These are phyloP conservation scores for Apeira syringaria DNA, from an alignment of 2,888 invertebrate species.

Conservation along the genomic window DNA sequence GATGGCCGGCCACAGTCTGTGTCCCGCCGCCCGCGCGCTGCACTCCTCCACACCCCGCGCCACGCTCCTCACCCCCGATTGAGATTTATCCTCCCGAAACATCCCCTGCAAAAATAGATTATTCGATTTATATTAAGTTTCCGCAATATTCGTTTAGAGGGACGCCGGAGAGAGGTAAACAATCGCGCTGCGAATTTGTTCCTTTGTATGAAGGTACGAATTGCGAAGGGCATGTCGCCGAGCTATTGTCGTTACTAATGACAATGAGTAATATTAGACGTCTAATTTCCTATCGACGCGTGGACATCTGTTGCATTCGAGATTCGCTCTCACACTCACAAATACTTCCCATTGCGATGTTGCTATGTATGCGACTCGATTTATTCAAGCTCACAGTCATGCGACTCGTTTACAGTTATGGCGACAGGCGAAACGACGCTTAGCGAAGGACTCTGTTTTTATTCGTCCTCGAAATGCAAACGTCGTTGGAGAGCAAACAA, in stretches of 20 bases:
- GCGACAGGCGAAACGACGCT: slow-evolving; percentile 30
- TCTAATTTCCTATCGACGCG: slow-evolving; percentile 52
- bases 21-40: slow-evolving; percentile 51
- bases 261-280: slow-evolving; percentile 66
- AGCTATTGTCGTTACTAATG: slow-evolving; percentile 67
- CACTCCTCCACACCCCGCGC: slow-evolving; percentile 45
- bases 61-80: slow-evolving; percentile 72
- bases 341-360: slow-evolving; percentile 32
- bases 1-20: slow-evolving; percentile 71
- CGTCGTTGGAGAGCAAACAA: slow-evolving; percentile 43
- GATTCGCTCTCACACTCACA: slow-evolving; percentile 22
- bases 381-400: slow-evolving; percentile 31
- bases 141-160: slow-evolving; percentile 78
- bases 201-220: slow-evolving; percentile 63
- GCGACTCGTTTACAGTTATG: slow-evolving; percentile 39
- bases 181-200: slow-evolving; percentile 59
- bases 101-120: slow-evolving; percentile 75
- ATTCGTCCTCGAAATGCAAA: slow-evolving; percentile 41
- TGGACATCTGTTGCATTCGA: slow-evolving; percentile 64
- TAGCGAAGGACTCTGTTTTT: slow-evolving; percentile 35
- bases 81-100: slow-evolving; percentile 78
- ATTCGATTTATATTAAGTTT: slow-evolving; percentile 83
- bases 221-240: slow-evolving; percentile 62
- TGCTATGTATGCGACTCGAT: slow-evolving; percentile 25
- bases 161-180: slow-evolving; percentile 62